Percentiles rank a stretch among this genome's conserved stretches.
These are phyloP conservation scores for Actias luna DNA, from an alignment of 2,888 invertebrate genomes.

Conservation along the genomic window DNA sequence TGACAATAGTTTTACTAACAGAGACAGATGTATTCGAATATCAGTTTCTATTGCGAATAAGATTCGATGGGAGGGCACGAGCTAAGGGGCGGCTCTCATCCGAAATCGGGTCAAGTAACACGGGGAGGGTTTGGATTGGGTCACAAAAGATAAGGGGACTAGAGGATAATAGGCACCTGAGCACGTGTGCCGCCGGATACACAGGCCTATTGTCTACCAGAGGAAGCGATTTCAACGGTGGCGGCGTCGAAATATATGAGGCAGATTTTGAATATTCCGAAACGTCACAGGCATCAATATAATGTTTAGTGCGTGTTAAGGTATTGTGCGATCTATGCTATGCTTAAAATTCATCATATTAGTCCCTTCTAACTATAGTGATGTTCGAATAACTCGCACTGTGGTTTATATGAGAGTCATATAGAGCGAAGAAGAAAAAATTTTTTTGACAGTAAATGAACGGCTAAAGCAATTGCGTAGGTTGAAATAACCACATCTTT, in stretches of 20 bases:
- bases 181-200: constrained; percentile 80
- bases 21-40: constrained; percentile 62
- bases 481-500: no score
- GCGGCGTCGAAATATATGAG: constrained; percentile 63
- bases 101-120: constrained; percentile 76
- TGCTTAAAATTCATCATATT: constrained; percentile 11
- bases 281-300: constrained; percentile 36
- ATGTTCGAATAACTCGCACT: not conserved
- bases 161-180: constrained; percentile 77
- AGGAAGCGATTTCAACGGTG: constrained; percentile 74
- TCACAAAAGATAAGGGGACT: constrained; percentile 61
- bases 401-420: no score
- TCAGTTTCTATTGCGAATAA: constrained; percentile 49
- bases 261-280: constrained; percentile 57
- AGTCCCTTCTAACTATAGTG: not conserved
- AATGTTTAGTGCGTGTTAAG: constrained; percentile 40
- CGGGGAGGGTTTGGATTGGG: constrained; percentile 56
- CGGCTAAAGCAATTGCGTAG: no score
- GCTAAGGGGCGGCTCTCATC: constrained; percentile 61
- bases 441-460: no score
- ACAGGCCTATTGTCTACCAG: constrained; percentile 71
- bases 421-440: not conserved
- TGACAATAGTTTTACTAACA: constrained; percentile 46
- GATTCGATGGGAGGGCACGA: constrained; percentile 73
- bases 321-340: not conserved